Evolutionary conservation across 1,140 invertebrate genomes (phyloP).

Genomic region (Scaptomyza pallida): DNA sequence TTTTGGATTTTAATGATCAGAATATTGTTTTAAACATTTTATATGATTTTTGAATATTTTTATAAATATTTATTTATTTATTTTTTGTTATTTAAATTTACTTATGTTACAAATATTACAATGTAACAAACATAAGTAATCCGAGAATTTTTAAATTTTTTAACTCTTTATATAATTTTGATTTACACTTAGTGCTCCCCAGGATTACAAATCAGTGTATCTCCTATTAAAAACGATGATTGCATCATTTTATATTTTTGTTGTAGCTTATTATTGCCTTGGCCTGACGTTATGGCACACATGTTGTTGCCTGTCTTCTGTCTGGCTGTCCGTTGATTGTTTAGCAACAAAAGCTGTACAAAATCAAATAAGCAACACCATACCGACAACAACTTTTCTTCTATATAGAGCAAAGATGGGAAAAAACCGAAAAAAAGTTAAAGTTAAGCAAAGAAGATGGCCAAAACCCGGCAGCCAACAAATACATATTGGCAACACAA

Average conservation of each 20-base stretch:
- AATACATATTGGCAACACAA: slow-evolving; percentile 46
- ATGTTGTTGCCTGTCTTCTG: slow-evolving; percentile 43
- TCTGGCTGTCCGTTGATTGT: slow-evolving; percentile 45
- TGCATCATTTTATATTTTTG: not conserved
- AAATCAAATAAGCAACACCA: slow-evolving; percentile 79
- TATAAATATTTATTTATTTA: no score
- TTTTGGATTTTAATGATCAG: no score
- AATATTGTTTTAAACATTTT: no score
- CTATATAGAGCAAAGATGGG: slow-evolving; percentile 29
- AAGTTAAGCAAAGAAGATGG: slow-evolving; percentile 37
- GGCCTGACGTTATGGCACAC: slow-evolving; percentile 30
- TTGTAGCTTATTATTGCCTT: not conserved
- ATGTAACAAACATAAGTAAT: no score
- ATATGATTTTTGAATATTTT: no score
- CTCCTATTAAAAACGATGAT: not conserved
- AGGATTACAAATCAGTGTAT: not conserved
- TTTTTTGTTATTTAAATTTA: no score
- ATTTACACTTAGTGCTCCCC: no score
- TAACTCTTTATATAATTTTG: no score
- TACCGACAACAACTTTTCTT: slow-evolving; percentile 59
- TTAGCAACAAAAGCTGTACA: slow-evolving; percentile 62
- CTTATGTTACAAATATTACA: no score
- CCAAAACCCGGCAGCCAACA: slow-evolving; percentile 40
- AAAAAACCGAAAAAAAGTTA: no score
- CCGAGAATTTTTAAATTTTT: no score